Base-by-base conservation (phyloP, 1,140 invertebrate genomes). In the Drosophila jambulina region DNA sequence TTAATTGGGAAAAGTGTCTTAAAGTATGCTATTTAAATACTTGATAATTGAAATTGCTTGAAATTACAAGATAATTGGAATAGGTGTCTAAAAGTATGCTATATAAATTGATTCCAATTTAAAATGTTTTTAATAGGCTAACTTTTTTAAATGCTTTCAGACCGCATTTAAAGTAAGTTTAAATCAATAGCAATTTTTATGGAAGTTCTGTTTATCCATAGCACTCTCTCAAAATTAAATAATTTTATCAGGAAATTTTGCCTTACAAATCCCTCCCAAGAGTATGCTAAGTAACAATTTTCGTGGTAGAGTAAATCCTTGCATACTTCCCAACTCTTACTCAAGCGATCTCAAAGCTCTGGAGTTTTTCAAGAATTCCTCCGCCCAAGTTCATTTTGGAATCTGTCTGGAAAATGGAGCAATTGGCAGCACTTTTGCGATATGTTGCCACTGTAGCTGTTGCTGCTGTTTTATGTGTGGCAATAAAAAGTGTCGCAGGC, bases 401-500 rank as follows among this genome's bases (percentile, higher is more conserved):
- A 56, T 56, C 34, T 56, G 34, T 56, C 53, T 38, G 21, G 53
- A 56, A 56, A 56, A 56, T 25, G 34, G 53, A 25, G 34, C 21
- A 56, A 56, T 56, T 56, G 53, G 53, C 53, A 56, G 34, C 53
- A 56, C 53, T 56, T 40, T 56, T 71, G 51, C 45, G 34, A 56
- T 56, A 38, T 65, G 59, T 17, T 78, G 48, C 42, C 57, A 38
- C 29, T 74, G 48, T 53, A 76, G 51, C 48, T 81, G 75, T 51
- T 79, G 49, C 67, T 84, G 51, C 76, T 83, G 80, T 87, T 87
- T 80, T 87, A 90, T 87, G 77, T 78, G 74, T 64, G 79, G 84
- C 85, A 80, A 88, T 87, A 87, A 87, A 87, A 87, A 87, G 64
- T 88, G 83, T 87, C 71, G 83, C 84, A 87, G 68, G 43, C 78